Conservation (phyloP, 1,140 invertebrate species). For the Hyposmocoma kahamanoa region DNA sequence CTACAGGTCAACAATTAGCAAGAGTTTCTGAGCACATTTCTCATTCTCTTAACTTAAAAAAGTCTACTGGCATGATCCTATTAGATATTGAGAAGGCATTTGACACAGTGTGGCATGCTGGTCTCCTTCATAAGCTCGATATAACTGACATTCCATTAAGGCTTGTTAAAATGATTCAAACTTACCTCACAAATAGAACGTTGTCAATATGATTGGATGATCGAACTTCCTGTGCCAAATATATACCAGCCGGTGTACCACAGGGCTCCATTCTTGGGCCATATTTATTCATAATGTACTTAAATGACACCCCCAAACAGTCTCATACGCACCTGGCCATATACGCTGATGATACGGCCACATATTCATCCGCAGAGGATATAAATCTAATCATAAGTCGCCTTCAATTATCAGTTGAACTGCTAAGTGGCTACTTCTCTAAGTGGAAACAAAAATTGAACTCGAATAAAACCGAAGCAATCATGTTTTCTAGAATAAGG, state of each 20-base stretch:
- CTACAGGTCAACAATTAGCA: background rate
- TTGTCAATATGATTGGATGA: background rate
- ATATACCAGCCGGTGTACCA: constrained; percentile 9
- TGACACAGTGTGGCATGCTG: background rate
- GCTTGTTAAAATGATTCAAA: background rate
- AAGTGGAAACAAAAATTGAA: constrained; percentile 1
- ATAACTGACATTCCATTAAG: background rate
- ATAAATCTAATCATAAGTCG: background rate
- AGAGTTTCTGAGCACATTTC: background rate
- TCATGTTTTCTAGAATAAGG: background rate
- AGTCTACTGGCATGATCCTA: background rate
- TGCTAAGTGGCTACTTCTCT: background rate
- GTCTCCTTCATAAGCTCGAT: background rate
- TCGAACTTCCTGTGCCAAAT: background rate
- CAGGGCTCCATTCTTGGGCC: constrained; percentile 9
- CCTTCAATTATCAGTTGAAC: background rate
- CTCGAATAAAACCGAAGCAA: background rate
- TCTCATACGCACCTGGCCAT: background rate
- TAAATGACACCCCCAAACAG: background rate
- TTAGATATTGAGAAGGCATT: background rate
- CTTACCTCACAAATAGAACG: background rate
- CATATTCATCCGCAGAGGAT: background rate
- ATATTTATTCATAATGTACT: constrained; percentile 1
- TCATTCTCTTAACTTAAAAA: background rate
- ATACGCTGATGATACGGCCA: background rate